These are phyloP conservation scores for Nephrocerus scutellatus DNA, from an alignment of 2,888 invertebrate species.

Conservation along the genomic window DNA sequence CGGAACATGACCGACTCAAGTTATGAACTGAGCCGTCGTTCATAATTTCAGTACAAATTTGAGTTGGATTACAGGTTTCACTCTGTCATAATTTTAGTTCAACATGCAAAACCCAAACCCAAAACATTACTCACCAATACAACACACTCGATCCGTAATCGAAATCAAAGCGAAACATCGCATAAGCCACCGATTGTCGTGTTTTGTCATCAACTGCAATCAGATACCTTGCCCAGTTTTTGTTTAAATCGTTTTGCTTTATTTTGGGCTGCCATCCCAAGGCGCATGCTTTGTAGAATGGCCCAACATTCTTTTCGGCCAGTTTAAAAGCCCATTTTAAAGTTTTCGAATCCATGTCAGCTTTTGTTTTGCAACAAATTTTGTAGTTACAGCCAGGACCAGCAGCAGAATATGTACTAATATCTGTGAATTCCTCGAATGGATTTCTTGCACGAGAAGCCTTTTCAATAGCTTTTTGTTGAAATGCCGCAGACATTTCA, in stretches of 20 bases:
- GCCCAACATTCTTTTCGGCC: conserved; percentile 44
- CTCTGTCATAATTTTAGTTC: too few relatives aligned
- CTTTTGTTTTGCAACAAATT: conserved; percentile 37
- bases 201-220: conserved; percentile 50
- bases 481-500: conserved; percentile 30
- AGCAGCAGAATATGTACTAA: conserved; percentile 16
- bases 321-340: conserved; percentile 47
- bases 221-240: conserved; percentile 56
- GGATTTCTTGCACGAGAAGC: conserved; percentile 42
- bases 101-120: too few relatives aligned
- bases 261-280: conserved; percentile 61
- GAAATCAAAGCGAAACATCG: conserved; percentile 69
- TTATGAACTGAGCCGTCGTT: not conserved
- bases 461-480: conserved; percentile 42
- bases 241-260: conserved; percentile 59
- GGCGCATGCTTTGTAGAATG: conserved; percentile 37
- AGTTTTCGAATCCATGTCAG: conserved; percentile 38
- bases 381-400: conserved; percentile 28
- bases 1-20: not conserved
- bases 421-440: conserved; percentile 32
- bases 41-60: too few relatives aligned
- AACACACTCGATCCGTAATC: conserved; percentile 62
- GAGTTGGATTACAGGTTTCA: too few relatives aligned
- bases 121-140: conserved; percentile 55
- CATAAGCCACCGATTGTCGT: conserved; percentile 56